Conservation (phyloP, 2,888 invertebrate species). For the Drosophila suboccidentalis region DNA sequence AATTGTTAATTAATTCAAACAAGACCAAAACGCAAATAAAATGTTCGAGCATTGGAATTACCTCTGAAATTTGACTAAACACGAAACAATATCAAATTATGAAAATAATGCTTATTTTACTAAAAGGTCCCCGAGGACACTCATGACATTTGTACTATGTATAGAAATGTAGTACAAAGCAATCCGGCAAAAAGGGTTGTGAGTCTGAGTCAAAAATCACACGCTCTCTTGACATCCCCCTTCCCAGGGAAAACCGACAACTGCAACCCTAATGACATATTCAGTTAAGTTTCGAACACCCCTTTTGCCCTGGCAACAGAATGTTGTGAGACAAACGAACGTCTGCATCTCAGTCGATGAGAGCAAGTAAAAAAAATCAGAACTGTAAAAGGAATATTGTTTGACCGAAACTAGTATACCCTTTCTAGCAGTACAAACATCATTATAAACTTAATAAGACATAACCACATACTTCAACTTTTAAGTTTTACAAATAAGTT, state of each 20-base stretch:
- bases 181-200: background rate
- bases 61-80: background rate
- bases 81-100: slow-evolving; percentile 1
- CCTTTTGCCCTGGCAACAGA: slow-evolving; percentile 8
- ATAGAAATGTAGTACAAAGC: background rate
- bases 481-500: too few relatives aligned
- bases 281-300: slow-evolving; percentile 28
- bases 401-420: background rate
- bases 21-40: background rate
- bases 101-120: background rate
- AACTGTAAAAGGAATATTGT: background rate
- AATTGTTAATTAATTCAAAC: background rate
- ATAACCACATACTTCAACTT: too few relatives aligned
- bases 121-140: slow-evolving; percentile 5
- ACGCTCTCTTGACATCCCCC: slow-evolving; percentile 43
- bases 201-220: slow-evolving; percentile 23
- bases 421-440: background rate
- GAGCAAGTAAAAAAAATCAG: background rate
- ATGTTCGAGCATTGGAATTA: background rate
- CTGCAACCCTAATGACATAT: slow-evolving; percentile 70
- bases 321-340: background rate
- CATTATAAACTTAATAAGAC: background rate
- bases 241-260: slow-evolving; percentile 32
- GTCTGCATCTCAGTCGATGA: background rate
- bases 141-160: background rate